Conservation (phyloP, 2,888 invertebrate species). For the Agriopis leucophaearia region DNA sequence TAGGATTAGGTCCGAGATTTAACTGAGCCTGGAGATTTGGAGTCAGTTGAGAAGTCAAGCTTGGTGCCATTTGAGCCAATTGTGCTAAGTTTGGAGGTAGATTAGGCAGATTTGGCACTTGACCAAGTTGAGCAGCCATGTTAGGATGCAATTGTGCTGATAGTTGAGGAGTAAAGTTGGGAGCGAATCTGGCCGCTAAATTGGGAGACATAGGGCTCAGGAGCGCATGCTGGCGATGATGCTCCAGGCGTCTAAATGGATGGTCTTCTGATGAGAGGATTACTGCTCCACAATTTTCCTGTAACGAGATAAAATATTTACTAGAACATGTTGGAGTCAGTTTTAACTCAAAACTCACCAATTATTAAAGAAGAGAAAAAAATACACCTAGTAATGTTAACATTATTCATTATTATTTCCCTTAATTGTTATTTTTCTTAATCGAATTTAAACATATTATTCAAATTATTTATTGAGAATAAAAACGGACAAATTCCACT, state of each 20-base stretch:
- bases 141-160: conserved; percentile 82
- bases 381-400: too few species aligned
- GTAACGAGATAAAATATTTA: conserved; percentile 47
- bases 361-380: too few species aligned
- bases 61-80: conserved; percentile 81
- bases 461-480: too few species aligned
- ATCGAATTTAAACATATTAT: too few species aligned
- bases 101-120: conserved; percentile 72
- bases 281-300: conserved; percentile 93
- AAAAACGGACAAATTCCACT: too few species aligned
- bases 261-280: conserved; percentile 91
- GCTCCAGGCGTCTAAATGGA: conserved; percentile 93
- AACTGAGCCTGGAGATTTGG: conserved; percentile 80
- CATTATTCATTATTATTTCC: too few species aligned
- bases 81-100: conserved; percentile 81
- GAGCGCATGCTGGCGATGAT: conserved; percentile 94
- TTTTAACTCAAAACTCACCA: too few species aligned
- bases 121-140: conserved; percentile 81
- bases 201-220: conserved; percentile 87
- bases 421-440: too few species aligned
- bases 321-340: too few species aligned
- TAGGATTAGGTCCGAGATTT: conserved; percentile 73
- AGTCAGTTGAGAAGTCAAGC: conserved; percentile 72
- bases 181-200: conserved; percentile 85
- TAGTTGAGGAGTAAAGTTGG: conserved; percentile 83